Base-by-base conservation (phyloP, 92 coral and sea anemone species). In the Siderastrea siderea region DNA sequence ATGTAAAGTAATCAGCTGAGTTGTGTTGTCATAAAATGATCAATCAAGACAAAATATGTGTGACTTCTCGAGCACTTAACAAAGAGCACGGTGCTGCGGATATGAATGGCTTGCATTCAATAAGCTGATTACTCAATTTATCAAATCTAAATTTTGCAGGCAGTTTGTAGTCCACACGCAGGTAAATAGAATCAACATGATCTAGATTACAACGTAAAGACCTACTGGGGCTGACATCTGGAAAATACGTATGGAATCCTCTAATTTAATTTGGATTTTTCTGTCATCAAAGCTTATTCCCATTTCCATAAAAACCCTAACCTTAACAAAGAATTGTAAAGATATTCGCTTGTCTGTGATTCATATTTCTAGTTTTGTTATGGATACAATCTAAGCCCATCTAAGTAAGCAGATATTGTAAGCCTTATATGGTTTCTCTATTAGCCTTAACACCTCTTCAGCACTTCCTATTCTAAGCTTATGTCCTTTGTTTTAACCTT, bases 161-260 rank as follows among this genome's bases (percentile, higher is more conserved):
- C 10, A 6, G 12, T 55, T 55, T 6, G 10, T 55, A 14, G 12
- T 55, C 61, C 2, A 8, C 12, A 55, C 38, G 38, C 0, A 55
- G 7, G 61, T 55, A 14, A 55, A 6, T 7, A 55, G 61, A 55
- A 55, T 55, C 61, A 14, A 55, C 61, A 11, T 55, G 61, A 6
- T 8, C 8, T 7, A 5, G 10, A 53, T 53, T 53, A 53, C 10
- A 5, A 5, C 10, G 57, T 53, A 9, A 9, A 9, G 57, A 53
- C 10, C 57, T 53, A 59, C 64, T 59, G 64, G 68, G 3, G 6
- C 64, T 59, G 7, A 59, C 71, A 66, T 14, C 49, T 38, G 74
- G 16, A 13, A 70, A 70, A 46, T 14, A 70, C 74, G 74, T 46
- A 8, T 70, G 74, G 74, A 70, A 70, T 70, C 14, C 53, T 70